These are phyloP conservation scores for Ernsta delagoae DNA, from an alignment of 2,888 invertebrate species.

Conservation along the genomic window DNA sequence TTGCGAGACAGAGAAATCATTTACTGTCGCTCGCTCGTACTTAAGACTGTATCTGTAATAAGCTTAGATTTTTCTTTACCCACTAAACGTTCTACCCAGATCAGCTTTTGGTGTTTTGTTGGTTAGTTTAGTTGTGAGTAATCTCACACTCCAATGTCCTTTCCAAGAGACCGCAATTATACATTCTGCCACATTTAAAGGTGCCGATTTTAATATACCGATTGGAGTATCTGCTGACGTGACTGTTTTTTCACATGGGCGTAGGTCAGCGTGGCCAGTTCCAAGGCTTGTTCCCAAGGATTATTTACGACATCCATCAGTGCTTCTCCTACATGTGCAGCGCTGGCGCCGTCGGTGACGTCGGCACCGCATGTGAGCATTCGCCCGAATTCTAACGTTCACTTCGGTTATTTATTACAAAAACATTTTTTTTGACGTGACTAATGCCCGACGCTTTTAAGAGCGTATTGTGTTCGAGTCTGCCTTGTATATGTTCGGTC, in stretches of 20 bases:
- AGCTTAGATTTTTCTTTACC: too few relatives aligned
- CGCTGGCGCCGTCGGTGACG: constrained; percentile 52
- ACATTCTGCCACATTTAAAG: too few relatives aligned
- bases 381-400: constrained; percentile 43
- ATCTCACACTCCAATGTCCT: too few relatives aligned
- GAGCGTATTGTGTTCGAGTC: constrained; percentile 19
- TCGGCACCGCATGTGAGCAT: constrained; percentile 51
- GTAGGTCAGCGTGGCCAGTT: constrained; percentile 13
- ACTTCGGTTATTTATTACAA: constrained; percentile 28
- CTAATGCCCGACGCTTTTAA: constrained; percentile 23
- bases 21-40: too few relatives aligned
- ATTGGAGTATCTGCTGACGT: too few relatives aligned
- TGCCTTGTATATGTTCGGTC: background rate
- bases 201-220: too few relatives aligned
- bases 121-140: too few relatives aligned
- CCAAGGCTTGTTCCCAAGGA: constrained; percentile 25
- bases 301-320: constrained; percentile 46
- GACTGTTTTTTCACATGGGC: constrained; percentile 8
- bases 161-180: too few relatives aligned
- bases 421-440: constrained; percentile 30
- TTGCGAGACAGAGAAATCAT: too few relatives aligned
- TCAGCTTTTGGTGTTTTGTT: too few relatives aligned
- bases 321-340: constrained; percentile 58
- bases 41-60: too few relatives aligned
- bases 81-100: too few relatives aligned